Conservation (phyloP, 1,140 invertebrate species). For the Brachionus asplanchnoidis region DNA sequence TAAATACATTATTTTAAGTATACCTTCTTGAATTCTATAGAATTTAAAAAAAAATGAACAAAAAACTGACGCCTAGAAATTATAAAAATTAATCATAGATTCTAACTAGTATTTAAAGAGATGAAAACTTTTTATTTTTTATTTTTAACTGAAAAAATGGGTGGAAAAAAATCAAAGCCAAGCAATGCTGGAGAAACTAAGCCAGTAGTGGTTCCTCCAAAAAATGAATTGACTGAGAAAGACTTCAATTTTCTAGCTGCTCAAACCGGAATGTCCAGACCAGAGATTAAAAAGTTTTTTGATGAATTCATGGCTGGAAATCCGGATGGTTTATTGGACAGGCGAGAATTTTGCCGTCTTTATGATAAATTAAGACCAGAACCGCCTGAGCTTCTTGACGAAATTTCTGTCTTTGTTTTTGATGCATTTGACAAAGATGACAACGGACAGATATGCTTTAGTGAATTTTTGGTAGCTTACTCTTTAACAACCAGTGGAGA, state of each 20-base stretch:
- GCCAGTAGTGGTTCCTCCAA: constrained; percentile 1
- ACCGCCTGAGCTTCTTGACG: background rate
- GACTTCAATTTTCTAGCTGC: background rate
- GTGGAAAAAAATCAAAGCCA: constrained; percentile 37
- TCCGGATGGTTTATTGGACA: constrained; percentile 9
- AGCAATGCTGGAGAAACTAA: background rate
- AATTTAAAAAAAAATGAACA: background rate
- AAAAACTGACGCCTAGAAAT: background rate
- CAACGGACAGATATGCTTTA: background rate
- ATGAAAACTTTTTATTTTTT: background rate
- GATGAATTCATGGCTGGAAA: background rate
- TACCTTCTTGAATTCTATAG: background rate
- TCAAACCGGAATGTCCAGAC: background rate
- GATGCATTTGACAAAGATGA: constrained; percentile 35
- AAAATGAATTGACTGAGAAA: background rate
- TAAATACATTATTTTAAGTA: background rate
- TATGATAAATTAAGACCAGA: constrained; percentile 11
- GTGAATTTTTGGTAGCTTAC: constrained; percentile 13
- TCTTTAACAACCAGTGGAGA: constrained; percentile 21
- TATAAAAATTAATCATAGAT: background rate
- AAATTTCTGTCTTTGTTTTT: constrained; percentile 33
- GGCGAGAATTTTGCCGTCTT: background rate
- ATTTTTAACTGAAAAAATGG: background rate
- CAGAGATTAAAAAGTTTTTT: background rate
- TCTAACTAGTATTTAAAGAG: background rate